Evolutionary conservation across 1,140 invertebrate species (phyloP).

Genomic region (Rhizoglyphus robini): DNA sequence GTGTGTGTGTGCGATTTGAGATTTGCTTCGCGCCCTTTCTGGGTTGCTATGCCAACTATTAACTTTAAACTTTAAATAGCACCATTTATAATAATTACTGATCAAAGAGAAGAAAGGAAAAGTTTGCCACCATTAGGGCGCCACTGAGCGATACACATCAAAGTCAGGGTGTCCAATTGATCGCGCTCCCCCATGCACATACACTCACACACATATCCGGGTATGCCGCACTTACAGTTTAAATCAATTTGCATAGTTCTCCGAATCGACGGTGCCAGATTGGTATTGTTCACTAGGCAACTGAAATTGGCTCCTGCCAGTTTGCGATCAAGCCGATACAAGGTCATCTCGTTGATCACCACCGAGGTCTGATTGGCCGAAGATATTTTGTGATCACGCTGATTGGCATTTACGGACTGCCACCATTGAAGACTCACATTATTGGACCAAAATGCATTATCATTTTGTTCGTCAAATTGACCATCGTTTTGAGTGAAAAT

Average conservation of each 20-base stretch:
- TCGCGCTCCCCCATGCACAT: too few relatives aligned
- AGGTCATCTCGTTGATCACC: neutral
- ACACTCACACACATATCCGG: too few relatives aligned
- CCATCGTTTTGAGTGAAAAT: neutral
- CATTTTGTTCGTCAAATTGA: neutral
- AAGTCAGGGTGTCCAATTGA: too few relatives aligned
- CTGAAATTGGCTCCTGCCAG: constrained; percentile 52
- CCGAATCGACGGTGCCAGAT: constrained; percentile 54
- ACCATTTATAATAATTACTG: constrained; percentile 14
- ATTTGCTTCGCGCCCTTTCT: neutral
- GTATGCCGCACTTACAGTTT: constrained; percentile 31
- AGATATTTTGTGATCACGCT: too few relatives aligned
- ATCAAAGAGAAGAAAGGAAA: neutral
- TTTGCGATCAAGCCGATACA: neutral
- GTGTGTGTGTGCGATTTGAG: neutral
- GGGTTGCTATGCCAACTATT: neutral
- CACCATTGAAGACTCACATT: too few relatives aligned
- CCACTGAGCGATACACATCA: too few relatives aligned
- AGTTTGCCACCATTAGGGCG: too few relatives aligned
- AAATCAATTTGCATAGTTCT: constrained; percentile 62
- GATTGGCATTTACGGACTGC: too few relatives aligned
- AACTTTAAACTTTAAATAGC: constrained; percentile 1
- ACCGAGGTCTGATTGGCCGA: neutral
- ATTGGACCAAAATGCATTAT: too few relatives aligned
- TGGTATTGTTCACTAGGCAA: constrained; percentile 68